Percentiles rank a stretch among this genome's conserved stretches.
These are phyloP conservation scores for Scolanthus callimorphus DNA, from an alignment of 92 coral and sea anemone genomes.

Conservation along the genomic window DNA sequence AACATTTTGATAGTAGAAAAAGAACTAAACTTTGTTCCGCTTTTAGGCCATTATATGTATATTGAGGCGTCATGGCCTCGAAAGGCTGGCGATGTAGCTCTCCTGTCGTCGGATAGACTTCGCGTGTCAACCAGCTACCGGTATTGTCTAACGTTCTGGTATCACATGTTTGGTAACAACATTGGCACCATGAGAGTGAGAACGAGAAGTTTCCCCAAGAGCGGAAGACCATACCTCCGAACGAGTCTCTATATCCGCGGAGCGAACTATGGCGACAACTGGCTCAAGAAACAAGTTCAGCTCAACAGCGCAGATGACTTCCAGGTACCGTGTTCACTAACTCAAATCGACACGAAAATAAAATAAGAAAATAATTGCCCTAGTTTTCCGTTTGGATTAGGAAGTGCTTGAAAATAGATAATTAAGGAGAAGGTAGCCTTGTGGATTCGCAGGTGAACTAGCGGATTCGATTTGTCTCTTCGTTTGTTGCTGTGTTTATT, in stretches of 20 bases:
- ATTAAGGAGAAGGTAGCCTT: too few relatives aligned
- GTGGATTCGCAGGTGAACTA: too few relatives aligned
- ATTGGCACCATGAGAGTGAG: conserved; percentile 66
- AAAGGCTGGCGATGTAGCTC: conserved; percentile 60
- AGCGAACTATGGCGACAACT: conserved; percentile 74
- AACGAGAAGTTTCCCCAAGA: conserved; percentile 32
- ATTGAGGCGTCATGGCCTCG: conserved; percentile 87
- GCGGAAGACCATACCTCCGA: conserved; percentile 38
- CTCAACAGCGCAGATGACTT: conserved; percentile 78
- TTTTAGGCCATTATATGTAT: conserved; percentile 77
- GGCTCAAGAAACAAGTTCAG: conserved; percentile 65
- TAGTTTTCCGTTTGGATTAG: too few relatives aligned
- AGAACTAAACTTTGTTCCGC: too few relatives aligned
- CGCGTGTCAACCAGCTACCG: conserved; percentile 49
- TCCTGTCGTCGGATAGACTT: conserved; percentile 78
- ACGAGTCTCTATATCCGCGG: conserved; percentile 23
- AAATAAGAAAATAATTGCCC: too few relatives aligned
- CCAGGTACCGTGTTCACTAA: too few relatives aligned
- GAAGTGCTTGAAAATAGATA: too few relatives aligned
- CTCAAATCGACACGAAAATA: too few relatives aligned
- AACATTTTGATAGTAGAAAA: too few relatives aligned
- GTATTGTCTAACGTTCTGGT: conserved; percentile 93
- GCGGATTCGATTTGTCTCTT: too few relatives aligned
- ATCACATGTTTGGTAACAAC: conserved; percentile 87
- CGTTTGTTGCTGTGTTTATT: too few relatives aligned